Evolutionary conservation across 2,113 vertebrate genomes (phyloP), one percentile per base, ranked within the genome.

Genomic region (Bostrychus sinensis): DNA sequence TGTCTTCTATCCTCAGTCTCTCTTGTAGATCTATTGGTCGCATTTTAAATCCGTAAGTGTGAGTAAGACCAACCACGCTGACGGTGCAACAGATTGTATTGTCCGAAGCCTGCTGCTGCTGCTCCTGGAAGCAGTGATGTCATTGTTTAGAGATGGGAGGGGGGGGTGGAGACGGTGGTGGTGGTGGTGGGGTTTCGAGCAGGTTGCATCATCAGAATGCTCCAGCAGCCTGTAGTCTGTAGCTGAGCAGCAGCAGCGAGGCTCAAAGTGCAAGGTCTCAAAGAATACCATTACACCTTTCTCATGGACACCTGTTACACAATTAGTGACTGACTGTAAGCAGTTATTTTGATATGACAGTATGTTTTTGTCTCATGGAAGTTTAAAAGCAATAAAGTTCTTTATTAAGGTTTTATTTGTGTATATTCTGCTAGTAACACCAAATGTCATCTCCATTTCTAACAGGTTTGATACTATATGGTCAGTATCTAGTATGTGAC

Each of bases 141-240:
- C 85, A 89, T 84, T 19, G 20, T 19, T 72, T 56, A 66, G 74
- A 70, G n/a, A 3, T 61, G 59, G 9, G 6, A 36, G 56, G 6
- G 7, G 46, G 19, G 12, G 22, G 41, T 7, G 11, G 36, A n/a
- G 7, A 32, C 25, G n/a, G 4, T 22, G 1, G 26, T 1, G 2
- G 3, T 36, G 3, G 14, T 23, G 10, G 38, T 32, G 56, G 39
- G 23, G 1, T 75, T 78, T 75, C 66, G 81, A 63, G 65, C 72
- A 64, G 72, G 77, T 86, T 88, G 83, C 86, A 87, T 88, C 88
- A 86, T 81, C 75, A 76, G 74, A 62, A 70, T 1, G 50, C 76
- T 82, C 80, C 73, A 66, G 77, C 64, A 17, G 74, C 22, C 39
- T 53, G 58, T 43, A n/a, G 28, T 59, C 46, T 10, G 42, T 58